Base-by-base conservation (phyloP, 2,113 vertebrate species). In the Natator depressus region DNA sequence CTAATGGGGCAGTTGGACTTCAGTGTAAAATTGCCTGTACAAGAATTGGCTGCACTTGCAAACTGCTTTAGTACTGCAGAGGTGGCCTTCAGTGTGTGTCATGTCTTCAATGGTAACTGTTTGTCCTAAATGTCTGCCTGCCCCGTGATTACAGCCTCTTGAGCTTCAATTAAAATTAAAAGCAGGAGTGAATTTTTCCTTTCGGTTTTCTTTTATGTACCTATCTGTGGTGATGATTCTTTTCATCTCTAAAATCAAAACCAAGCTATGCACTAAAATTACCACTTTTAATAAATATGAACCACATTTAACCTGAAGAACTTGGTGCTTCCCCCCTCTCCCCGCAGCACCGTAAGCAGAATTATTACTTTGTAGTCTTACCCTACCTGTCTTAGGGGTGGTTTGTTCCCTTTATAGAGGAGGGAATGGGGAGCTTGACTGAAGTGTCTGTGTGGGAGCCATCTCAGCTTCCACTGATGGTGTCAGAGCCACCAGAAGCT, bases 71-170 rank as follows among this genome's bases (percentile, higher is more conserved):
- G 72, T 83, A 2, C 0, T 2, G 3, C 69, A 11, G 57, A 57
- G 53, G 50, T 84, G 90, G 80, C 87, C 87, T 35, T 75, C 87
- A 81, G 22, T 29, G 13, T 75, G 24, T 89, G 80, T 91, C 81
- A 0, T n/a, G 49, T 89, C 89, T 85, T 59, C 5, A 84, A 55
- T 90, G 87, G 83, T 46, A 82, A 91, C 95, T 89, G 90, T 90
- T 86, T 84, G 89, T 92, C 90, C 92, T 47, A 75, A 95, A 89
- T 0, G 3, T 93, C 82, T 94, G 80, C 65, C 82, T 94, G 89
- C 85, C 84, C 92, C 83, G 87, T 97, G 96, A 95, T 96, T 94
- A 97, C 86, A 91, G 50, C 83, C 93, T 83, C 87, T 90, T 59
- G 83, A 89, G 75, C 57, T 93, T 89, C 95, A 97, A 89, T 96